Evolutionary conservation across 2,888 invertebrate genomes (phyloP), one percentile per base, ranked within the genome.

Genomic region (Ischnus inquisitorius): DNA sequence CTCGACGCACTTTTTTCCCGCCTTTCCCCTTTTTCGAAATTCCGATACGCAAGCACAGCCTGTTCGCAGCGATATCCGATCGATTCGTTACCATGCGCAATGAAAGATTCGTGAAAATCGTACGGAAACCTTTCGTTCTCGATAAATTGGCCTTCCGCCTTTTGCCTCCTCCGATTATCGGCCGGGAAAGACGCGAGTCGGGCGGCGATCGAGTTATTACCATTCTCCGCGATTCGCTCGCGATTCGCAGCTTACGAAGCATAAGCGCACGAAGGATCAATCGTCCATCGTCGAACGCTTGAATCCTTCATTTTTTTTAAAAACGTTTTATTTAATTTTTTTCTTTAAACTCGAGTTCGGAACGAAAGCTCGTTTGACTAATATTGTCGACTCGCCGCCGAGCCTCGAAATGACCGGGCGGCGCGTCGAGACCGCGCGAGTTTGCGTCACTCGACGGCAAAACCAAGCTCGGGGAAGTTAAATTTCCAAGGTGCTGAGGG

Each of bases 21-120:
- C 25, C 51, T 57, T 64, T 25, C 19, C 68, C 48, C 43, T 39
- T 67, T 72, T 72, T 65, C 77, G 39, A 54, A n/a, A 2, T 60
- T 19, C 14, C 25, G 71, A 77, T 14, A 46, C 65, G 65, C 25
- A 67, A 64, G 54, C 67, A 78, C 67, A 72, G 67, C 77, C 43
- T 54, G 46, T 67, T 74, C 25, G 3, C 54, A 74, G 60, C 48
- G 39, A 67, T 25, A 39, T 78, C 41, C 48, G 48, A 57, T 74
- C 64, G 67, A 28, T 67, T 65, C 10, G 71, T 72, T 54, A 10
- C 19, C 39, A 67, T 72, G 60, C 60, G 28, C 51, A 74, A 74
- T 19, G 72, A 72, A 72, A 72, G 57, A 43, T 60, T 57, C 28
- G 48, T 68, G 22, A 43, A 57, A 22, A 54, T 22, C 19, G 19